Evolutionary conservation across 2,113 vertebrate genomes (phyloP).

Genomic region (Xenotilapia caudafasciata): DNA sequence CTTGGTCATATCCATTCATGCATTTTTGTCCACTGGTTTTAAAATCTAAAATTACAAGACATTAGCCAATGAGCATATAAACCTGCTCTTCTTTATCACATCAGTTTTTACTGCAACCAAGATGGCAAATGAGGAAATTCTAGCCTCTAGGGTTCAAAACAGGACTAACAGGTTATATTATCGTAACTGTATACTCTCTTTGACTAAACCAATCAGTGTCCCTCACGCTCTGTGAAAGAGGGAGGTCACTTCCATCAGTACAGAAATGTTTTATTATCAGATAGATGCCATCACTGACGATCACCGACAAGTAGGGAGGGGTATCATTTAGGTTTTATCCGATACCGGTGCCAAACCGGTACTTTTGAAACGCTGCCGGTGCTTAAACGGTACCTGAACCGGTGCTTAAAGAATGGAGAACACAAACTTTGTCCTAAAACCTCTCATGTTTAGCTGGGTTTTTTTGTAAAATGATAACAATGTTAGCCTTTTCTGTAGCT

Average conservation of each 20-base stretch:
- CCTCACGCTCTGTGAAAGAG: not conserved
- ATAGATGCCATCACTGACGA: not conserved
- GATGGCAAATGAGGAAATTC: not conserved
- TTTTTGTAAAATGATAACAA: not conserved
- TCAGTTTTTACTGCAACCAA: not conserved
- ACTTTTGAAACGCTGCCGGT: not conserved
- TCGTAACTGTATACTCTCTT: not conserved
- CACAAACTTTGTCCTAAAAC: not conserved
- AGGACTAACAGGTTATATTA: not conserved
- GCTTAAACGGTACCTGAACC: not conserved
- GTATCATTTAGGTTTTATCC: not conserved
- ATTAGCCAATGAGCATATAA: not conserved
- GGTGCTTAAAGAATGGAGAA: not conserved
- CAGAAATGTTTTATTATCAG: not conserved
- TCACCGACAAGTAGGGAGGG: not conserved
- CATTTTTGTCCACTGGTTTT: not conserved
- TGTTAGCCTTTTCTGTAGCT: not conserved
- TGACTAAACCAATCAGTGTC: not conserved
- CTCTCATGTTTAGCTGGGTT: not conserved
- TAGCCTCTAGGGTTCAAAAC: not conserved
- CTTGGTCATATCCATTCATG: not conserved
- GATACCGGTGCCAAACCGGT: not conserved
- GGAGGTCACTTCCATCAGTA: not conserved
- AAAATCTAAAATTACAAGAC: not conserved
- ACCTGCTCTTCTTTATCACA: not conserved